A percentile compares a stretch with the other conserved stretches of the same genome.
Evolutionary conservation across 2,888 invertebrate species (phyloP).

Genomic region (Encarsia formosa): DNA sequence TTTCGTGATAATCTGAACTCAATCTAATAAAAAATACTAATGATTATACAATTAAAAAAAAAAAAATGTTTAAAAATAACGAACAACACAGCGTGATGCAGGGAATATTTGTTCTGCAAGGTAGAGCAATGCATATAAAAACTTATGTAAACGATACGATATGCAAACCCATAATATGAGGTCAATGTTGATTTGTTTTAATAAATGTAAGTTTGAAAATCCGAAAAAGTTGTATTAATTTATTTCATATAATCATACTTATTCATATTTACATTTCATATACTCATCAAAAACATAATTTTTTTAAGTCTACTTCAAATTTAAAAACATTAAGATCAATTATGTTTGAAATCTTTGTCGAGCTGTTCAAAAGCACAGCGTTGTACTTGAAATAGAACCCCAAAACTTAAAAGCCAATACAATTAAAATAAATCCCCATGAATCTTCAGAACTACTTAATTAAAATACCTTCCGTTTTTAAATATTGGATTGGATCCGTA

Average conservation of each 20-base stretch:
- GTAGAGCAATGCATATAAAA: slow-evolving; percentile 47
- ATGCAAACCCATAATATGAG: slow-evolving; percentile 51
- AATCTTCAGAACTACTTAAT: no score
- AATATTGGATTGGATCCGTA: no score
- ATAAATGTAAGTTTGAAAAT: slow-evolving; percentile 52
- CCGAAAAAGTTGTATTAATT: slow-evolving; percentile 30
- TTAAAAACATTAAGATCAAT: no score
- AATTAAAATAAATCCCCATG: no score
- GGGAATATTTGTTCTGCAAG: slow-evolving; percentile 44
- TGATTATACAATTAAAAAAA: slow-evolving; percentile 7
- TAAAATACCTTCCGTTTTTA: no score
- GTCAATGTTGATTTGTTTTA: slow-evolving; percentile 53
- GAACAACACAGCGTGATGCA: slow-evolving; percentile 41
- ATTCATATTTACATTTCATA: no score
- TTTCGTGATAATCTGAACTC: slow-evolving; percentile 33
- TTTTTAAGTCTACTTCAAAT: no score
- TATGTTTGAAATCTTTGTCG: no score
- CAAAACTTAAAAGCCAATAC: no score
- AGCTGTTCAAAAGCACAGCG: no score
- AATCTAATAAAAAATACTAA: slow-evolving; percentile 21
- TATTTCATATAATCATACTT: background rate
- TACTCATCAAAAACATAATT: no score
- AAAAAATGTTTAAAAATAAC: slow-evolving; percentile 5
- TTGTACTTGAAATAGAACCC: no score
- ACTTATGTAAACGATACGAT: slow-evolving; percentile 45